These are phyloP conservation scores for Menidia menidia DNA, from an alignment of 2,797 vertebrate genomes.

Conservation along the genomic window DNA sequence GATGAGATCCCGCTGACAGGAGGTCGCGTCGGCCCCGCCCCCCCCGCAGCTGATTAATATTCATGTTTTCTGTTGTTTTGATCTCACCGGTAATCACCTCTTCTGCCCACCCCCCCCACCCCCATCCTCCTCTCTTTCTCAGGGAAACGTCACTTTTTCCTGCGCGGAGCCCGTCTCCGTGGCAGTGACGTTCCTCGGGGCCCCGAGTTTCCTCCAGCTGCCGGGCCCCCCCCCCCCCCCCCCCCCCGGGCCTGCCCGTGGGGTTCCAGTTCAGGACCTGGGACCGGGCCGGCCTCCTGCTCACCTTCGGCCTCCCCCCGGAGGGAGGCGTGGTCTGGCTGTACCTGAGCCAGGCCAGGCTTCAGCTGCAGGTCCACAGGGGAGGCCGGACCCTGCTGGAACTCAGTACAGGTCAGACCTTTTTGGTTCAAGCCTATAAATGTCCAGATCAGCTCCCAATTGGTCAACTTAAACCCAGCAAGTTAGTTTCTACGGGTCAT, in stretches of 20 bases:
- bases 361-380: constrained; percentile 86
- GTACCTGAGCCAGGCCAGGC: constrained; percentile 85
- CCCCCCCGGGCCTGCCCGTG: constrained; percentile 71
- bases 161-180: constrained; percentile 87
- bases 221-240: constrained; percentile 45
- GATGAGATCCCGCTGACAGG: constrained; percentile 63
- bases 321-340: constrained; percentile 82
- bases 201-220: constrained; percentile 87
- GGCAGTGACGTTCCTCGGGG: constrained; percentile 88
- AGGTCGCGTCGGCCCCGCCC: constrained; percentile 45
- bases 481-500: accelerated
- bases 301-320: constrained; percentile 82
- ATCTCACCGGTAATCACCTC: constrained; percentile 29
- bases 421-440: not conserved
- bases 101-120: constrained; percentile 1
- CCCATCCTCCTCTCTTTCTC: constrained; percentile 36
- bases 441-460: not conserved
- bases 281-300: constrained; percentile 89
- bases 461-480: not conserved
- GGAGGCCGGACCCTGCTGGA: constrained; percentile 81
- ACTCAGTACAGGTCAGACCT: constrained; percentile 85
- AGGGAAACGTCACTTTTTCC: constrained; percentile 91
- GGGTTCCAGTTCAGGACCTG: constrained; percentile 92
- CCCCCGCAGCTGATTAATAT: constrained; percentile 66
- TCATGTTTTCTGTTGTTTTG: constrained; percentile 50